Evolutionary conservation across 1,140 invertebrate genomes (phyloP), one percentile per base, ranked within the genome.

Genomic region (Stegodyphus mimosarum): DNA sequence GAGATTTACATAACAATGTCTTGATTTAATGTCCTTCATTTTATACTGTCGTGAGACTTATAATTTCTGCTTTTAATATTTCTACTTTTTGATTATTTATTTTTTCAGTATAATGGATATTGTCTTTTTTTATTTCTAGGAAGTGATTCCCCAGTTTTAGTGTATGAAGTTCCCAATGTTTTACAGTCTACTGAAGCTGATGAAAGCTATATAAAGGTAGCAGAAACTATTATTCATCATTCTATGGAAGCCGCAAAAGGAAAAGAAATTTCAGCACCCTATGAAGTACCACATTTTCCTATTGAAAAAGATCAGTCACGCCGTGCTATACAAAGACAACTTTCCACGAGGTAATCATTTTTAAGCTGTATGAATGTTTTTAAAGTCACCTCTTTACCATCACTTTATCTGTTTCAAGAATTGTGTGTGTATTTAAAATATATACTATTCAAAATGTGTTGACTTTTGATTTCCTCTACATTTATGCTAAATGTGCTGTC

Each of bases 251-350:
- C 50, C 6, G 48, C 13, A 9, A 63, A 63, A 55, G 67, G 66
- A 10, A 97, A 97, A 90, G 96, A 97, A 91, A 94, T 98, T 86
- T 97, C 96, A 13, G 96, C 96, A 6, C 96, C 97, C 0, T 99
- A 98, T 90, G 97, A 98, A 91, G 95, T 98, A 13, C 96, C 97
- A 0, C 96, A 98, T 90, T 99, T 98, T 91, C 97, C 98, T 1
- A 99, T 99, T 88, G 97, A 99, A 90, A 96, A 98, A 89, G 96
- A 96, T 76, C 97, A 99, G 74, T 86, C 91, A 96, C 95, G 91
- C 96, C 98, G 97, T 7, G 94, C 96, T 50, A 95, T 97, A 83
- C 96, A 98, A 89, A 92, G 96, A n/a, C 96, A 98, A 89, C 92
- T 98, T 6, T 97, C 95, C 89, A 94, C 94, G 86, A 96, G 95